Base-by-base conservation (phyloP, 2,797 vertebrate species). In the Parambassis ranga region DNA sequence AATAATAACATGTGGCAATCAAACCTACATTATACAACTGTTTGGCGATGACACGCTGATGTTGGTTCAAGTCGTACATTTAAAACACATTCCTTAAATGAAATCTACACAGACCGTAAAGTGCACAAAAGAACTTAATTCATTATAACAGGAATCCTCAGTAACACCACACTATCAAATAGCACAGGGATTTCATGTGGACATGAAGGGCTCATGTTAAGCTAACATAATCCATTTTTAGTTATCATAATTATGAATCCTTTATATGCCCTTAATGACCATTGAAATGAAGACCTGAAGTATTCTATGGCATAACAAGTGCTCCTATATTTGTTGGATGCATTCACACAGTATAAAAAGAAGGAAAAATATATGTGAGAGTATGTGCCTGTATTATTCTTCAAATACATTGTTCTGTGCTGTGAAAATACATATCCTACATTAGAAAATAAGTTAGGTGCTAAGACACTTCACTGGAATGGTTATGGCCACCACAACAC, bases 381-480 rank as follows among this genome's bases (percentile, higher is more conserved):
- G 33, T n/a, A 15, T 47, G 49, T 51, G 44, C 6, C 6, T 55
- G 19, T 6, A 19, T 24, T 55, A 8, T 2, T 59, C 10, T 24
- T 28, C 10, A 4, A 20, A 41, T 46, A 38, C 37, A 41, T 10
- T 32, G 24, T 51, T 14, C n/a, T n/a, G 4, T 58, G 28, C 30
- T 56, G n/a, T 49, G 18, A 58, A 47, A 27, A 52, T 36, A 64
- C 27, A 58, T 36, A 50, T 5, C 20, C 13, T 26, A 71, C 14
- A 41, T 44, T 36, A 35, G 57, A n/a, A 49, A 18, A n/a, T 44
- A 44, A 13, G 9, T 19, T n/a, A n/a, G n/a, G n/a, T n/a, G n/a
- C n/a, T n/a, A n/a, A n/a, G n/a, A n/a, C n/a, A n/a, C 22, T 44
- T 46, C 56, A 30, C 51, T 62, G 23, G 42, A 75, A 63, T 63